Evolutionary conservation across 2,888 invertebrate species (phyloP).

Genomic region (Strigamia crassipes): DNA sequence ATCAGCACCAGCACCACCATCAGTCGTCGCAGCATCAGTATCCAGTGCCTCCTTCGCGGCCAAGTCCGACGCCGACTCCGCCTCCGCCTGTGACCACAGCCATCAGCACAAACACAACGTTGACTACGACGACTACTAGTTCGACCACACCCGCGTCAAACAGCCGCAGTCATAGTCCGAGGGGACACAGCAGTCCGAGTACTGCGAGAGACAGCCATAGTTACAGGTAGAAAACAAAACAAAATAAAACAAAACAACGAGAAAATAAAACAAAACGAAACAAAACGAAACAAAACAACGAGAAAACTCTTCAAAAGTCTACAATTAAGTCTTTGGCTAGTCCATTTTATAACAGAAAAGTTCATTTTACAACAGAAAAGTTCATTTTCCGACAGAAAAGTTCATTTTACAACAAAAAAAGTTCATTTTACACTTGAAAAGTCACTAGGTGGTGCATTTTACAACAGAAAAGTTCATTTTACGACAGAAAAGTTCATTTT

Average conservation of each 20-base stretch:
- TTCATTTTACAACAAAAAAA: constrained; percentile 44
- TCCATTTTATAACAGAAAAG: too few species aligned
- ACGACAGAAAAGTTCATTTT: background rate
- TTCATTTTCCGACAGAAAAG: too few species aligned
- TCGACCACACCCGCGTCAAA: constrained; percentile 44
- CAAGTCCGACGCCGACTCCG: constrained; percentile 52
- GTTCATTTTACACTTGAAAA: background rate
- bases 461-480: background rate
- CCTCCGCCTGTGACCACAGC: constrained; percentile 47
- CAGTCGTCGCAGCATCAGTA: constrained; percentile 45
- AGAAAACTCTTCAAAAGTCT: too few species aligned
- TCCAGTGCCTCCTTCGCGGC: constrained; percentile 68
- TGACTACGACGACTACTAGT: constrained; percentile 48
- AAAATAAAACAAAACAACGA: too few species aligned
- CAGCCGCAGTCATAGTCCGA: constrained; percentile 37
- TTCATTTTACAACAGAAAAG: too few species aligned
- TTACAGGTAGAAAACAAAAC: constrained; percentile 86
- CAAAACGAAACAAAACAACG: too few species aligned
- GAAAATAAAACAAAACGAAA: too few species aligned
- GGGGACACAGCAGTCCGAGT: constrained; percentile 55
- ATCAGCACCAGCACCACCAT: constrained; percentile 27
- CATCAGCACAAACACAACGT: constrained; percentile 46
- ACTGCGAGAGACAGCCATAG: constrained; percentile 81
- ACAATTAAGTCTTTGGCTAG: too few species aligned
- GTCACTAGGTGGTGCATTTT: background rate